Conservation (phyloP, 2,797 vertebrate genomes). For the Danio jaintianensis region DNA sequence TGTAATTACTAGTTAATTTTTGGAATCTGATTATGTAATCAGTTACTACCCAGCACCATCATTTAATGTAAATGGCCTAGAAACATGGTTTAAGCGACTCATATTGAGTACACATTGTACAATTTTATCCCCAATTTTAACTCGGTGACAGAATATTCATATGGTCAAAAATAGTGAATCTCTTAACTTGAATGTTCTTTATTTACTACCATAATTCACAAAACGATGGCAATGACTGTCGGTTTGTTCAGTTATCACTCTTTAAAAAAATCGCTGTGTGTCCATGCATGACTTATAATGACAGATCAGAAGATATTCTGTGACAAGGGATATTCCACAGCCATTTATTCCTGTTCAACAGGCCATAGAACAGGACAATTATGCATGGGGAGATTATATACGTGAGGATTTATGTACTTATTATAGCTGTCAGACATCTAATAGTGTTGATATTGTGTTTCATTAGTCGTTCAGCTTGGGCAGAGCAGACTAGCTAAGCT, state of each 20-base stretch:
- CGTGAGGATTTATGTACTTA: slow-evolving; percentile 52
- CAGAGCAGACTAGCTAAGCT: slow-evolving; percentile 45
- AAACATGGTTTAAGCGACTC: too few species aligned
- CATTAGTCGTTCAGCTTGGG: slow-evolving; percentile 54
- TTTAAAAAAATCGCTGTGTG: neutral
- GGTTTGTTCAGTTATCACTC: neutral
- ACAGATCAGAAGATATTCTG: slow-evolving; percentile 5
- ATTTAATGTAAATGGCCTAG: too few species aligned
- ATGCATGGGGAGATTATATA: slow-evolving; percentile 35
- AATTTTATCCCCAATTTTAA: too few species aligned
- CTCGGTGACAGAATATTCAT: too few species aligned
- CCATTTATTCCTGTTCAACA: slow-evolving; percentile 36
- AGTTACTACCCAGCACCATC: too few species aligned
- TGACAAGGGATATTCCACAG: slow-evolving; percentile 7
- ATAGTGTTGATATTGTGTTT: slow-evolving; percentile 59
- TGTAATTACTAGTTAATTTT: too few species aligned
- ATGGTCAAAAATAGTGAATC: too few species aligned
- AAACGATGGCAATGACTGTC: neutral
- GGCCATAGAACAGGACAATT: slow-evolving; percentile 44
- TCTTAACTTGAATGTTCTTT: neutral
- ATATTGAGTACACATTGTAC: too few species aligned
- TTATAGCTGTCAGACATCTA: slow-evolving; percentile 53
- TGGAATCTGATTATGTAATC: too few species aligned
- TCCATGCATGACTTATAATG: neutral
- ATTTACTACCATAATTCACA: neutral